Conservation (phyloP, 2,113 vertebrate species). For the Oplegnathus fasciatus region DNA sequence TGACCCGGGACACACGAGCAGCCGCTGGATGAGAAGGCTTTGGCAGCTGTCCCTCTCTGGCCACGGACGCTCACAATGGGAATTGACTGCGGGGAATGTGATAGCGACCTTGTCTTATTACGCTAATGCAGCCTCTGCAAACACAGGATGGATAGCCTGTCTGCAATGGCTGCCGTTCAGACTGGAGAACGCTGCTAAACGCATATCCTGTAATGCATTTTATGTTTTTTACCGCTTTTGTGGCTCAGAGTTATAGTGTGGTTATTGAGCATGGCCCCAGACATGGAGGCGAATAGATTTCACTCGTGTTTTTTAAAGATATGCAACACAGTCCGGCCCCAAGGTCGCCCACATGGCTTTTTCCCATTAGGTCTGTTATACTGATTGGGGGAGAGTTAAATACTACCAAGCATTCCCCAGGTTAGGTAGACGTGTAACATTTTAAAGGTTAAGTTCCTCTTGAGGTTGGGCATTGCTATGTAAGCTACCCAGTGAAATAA, state of each 20-base stretch:
- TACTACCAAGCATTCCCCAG: constrained; percentile 38
- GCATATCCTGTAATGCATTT: constrained; percentile 56
- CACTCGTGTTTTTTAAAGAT: constrained; percentile 26
- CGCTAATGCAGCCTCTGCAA: constrained; percentile 53
- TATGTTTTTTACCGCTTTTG: constrained; percentile 37
- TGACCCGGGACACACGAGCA: constrained; percentile 55
- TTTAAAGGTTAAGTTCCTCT: constrained; percentile 58
- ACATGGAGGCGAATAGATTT: constrained; percentile 56
- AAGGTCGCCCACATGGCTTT: constrained; percentile 44
- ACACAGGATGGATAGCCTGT: constrained; percentile 59
- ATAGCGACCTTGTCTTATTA: constrained; percentile 59
- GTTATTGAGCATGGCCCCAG: constrained; percentile 48
- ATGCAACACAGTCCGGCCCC: constrained; percentile 43
- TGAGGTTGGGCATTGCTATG: constrained; percentile 36
- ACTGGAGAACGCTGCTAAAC: constrained; percentile 45
- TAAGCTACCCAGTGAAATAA: constrained; percentile 44
- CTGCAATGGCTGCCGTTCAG: constrained; percentile 51
- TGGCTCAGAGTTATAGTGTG: constrained; percentile 45
- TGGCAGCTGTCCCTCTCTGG: constrained; percentile 62
- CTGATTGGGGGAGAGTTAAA: constrained; percentile 51
- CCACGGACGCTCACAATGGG: constrained; percentile 39
- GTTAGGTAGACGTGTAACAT: constrained; percentile 36
- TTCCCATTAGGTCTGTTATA: constrained; percentile 26
- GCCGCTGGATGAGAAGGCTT: constrained; percentile 47
- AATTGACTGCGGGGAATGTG: constrained; percentile 62